phyloP scores from a whole-genome alignment of 2,888 invertebrate species.

The Agrilus cyanescens region DNA sequence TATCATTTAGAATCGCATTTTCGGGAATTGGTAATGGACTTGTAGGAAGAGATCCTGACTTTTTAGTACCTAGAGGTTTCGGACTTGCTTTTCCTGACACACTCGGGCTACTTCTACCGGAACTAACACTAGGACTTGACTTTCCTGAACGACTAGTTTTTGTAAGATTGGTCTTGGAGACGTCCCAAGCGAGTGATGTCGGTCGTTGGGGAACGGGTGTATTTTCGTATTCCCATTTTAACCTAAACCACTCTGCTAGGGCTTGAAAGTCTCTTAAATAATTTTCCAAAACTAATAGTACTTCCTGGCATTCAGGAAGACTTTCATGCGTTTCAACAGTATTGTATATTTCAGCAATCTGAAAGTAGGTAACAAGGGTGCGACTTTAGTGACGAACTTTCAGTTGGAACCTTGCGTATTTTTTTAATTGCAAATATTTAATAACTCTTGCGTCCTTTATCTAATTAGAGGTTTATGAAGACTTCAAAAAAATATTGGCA shows the following conservation, averaged over 20 bases:
- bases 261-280: slow-evolving; percentile 90
- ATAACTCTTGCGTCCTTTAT: too few species aligned
- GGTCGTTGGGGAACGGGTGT: slow-evolving; percentile 75
- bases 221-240: slow-evolving; percentile 90
- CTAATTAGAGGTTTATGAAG: too few species aligned
- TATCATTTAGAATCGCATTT: slow-evolving; percentile 20
- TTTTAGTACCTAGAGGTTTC: slow-evolving; percentile 37
- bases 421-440: too few species aligned
- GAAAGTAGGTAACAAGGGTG: slow-evolving; percentile 17
- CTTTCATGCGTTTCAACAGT: slow-evolving; percentile 93
- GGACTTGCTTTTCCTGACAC: slow-evolving; percentile 51
- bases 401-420: too few species aligned
- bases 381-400: too few species aligned
- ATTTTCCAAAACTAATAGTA: slow-evolving; percentile 86
- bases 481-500: too few species aligned
- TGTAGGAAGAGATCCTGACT: slow-evolving; percentile 27
- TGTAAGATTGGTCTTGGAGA: slow-evolving; percentile 64
- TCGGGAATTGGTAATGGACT: slow-evolving; percentile 32
- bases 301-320: slow-evolving; percentile 90
- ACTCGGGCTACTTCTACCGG: slow-evolving; percentile 47
- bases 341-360: slow-evolving; percentile 87
- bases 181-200: slow-evolving; percentile 89
- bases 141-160: slow-evolving; percentile 33
- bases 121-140: slow-evolving; percentile 38
- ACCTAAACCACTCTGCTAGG: slow-evolving; percentile 83